Evolutionary conservation across 2,113 vertebrate species (phyloP), one percentile per base, ranked within the genome.

Genomic region (Etheostoma spectabile): DNA sequence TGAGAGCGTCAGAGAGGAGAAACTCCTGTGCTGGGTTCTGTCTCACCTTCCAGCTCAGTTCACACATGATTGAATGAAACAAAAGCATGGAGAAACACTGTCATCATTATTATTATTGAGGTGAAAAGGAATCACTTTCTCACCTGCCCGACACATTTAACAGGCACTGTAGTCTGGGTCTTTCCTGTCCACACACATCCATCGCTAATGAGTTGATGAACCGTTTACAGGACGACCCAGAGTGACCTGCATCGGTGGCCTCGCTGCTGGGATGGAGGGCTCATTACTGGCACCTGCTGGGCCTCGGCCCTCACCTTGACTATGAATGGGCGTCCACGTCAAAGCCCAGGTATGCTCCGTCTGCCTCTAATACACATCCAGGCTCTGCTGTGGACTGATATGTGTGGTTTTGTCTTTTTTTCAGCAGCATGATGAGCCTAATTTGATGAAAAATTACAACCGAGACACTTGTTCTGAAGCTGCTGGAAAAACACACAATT

Each of bases 291-390:
- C 74, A 16, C 68, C 77, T 85, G 87, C 77, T 72, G 86, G 79
- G 82, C 71, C 83, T 79, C 80, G 77, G 86, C 66, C 84, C 77
- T 91, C 80, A 90, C 86, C 87, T 89, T 90, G 85, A 89, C 90
- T 91, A 69, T 91, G 88, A 89, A 90, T 74, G 69, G 77, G 70
- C 59, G 85, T 79, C 79, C 70, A 48, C 38, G 68, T 64, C 33
- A 82, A 84, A 35, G 75, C 55, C 51, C 91, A 91, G 92, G 92
- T 89, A 86, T 5, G 51, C 21, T 51, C 70, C 18, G 93, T 95
- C 94, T 95, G 93, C 83, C 76, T 89, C 80, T 56, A 95, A 93
- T 94, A 93, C 93, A 88, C 93, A 91, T 64, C 2, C 59, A 27
- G 63, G 49, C 19, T 55, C 42, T 42, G 69, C 30, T 52, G 42